Base-by-base conservation (phyloP, 2,888 invertebrate species). In the Philopedon plagiatum region DNA sequence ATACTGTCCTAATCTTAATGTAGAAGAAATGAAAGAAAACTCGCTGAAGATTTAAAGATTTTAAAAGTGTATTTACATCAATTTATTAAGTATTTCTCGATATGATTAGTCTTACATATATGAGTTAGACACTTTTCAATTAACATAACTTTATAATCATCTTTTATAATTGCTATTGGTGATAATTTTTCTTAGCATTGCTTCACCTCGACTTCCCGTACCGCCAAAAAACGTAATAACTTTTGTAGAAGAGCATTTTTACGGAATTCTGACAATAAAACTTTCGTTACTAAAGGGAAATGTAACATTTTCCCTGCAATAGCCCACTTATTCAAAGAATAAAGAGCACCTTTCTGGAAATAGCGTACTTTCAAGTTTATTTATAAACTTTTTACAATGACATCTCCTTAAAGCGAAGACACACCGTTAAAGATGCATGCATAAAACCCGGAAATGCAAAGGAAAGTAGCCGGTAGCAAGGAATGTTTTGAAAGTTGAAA, bases 401-500 rank as follows among this genome's bases (percentile, higher is more conserved):
- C 15, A 54, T 54, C 7, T 29, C 18, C 15, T 41, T 29, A 54
- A 54, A 15, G 29, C 51, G 29, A 54, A 32, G 51, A 54, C 29
- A 29, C 18, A 8, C 8, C 13, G 9, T 54, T 15, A 18, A 54
- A 54, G 13, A 29, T 54, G 29, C 29, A 29, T 29, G 13, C 51
- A 29, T 54, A 29, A 54, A 51, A 29, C 26, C 5, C 13, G 51
- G 29, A 21, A 51, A 54, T 29, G 51, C 51, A 54, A 19, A 39
- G 39, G 15, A 39, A 39, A n/a, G 39, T 23, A 46, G 46, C 23
- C 21, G 23, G 23, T 2, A 21, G 11, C 9, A 23, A 21, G 46
- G 21, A 9, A 44, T 5, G 39, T 5, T 21, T 19, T 21, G 19
- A 44, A 44, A 11, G 19, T 21, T 18, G 19, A n/a, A 46, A 46